Conservation (phyloP, 2,113 vertebrate species). For the Onychostoma macrolepis region DNA sequence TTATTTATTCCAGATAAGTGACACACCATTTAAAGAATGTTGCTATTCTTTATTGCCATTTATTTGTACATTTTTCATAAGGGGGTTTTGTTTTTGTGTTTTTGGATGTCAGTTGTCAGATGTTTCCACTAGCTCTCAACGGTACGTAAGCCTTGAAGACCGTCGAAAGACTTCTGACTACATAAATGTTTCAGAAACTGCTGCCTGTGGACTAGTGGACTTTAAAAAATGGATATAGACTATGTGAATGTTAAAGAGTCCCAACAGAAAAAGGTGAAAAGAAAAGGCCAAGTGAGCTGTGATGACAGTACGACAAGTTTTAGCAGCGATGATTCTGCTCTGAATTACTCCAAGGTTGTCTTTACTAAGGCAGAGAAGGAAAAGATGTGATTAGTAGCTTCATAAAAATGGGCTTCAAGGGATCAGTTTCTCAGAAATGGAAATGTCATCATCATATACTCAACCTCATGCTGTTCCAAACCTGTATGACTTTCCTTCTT, state of each 20-base stretch:
- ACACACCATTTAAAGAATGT: neutral
- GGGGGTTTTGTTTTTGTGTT: neutral
- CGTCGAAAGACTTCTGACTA: slow-evolving; percentile 3
- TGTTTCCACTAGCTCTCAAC: neutral
- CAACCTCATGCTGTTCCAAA: neutral
- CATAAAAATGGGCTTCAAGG: neutral
- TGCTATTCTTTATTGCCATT: neutral
- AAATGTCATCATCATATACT: neutral
- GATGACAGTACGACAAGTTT: neutral
- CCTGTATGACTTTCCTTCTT: neutral
- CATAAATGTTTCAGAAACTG: slow-evolving; percentile 30
- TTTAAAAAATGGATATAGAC: neutral
- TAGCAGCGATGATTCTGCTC: neutral
- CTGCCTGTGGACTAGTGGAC: neutral
- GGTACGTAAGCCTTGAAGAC: neutral
- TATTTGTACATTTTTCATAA: slow-evolving; percentile 6
- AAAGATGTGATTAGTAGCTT: neutral
- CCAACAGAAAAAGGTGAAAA: neutral
- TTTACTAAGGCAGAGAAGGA: slow-evolving; percentile 16
- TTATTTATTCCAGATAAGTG: neutral
- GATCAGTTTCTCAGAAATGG: neutral
- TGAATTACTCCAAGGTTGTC: slow-evolving; percentile 48
- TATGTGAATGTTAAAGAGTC: slow-evolving; percentile 41
- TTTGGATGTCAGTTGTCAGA: slow-evolving; percentile 44
- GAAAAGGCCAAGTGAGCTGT: neutral